Percentiles rank a stretch among this genome's conserved stretches.
Conservation (phyloP, 1,140 invertebrate genomes). For the Aphidius ervi region DNA sequence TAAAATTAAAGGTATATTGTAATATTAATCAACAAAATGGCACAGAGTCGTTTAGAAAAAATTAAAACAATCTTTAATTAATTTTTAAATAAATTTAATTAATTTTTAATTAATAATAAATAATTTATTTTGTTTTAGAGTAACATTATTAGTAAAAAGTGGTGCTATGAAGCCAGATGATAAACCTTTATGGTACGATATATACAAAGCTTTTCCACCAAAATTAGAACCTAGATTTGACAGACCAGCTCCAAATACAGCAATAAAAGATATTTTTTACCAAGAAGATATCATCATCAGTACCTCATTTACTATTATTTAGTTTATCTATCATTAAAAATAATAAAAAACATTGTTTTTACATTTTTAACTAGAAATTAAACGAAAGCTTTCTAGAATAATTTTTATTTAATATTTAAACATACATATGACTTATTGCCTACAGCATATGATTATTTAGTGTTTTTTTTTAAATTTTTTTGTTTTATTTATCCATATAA, state of each 20-base stretch:
- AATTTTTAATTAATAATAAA: slow-evolving; percentile 1
- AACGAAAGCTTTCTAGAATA: too few relatives aligned
- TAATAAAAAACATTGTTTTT: too few relatives aligned
- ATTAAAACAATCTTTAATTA: slow-evolving; percentile 69
- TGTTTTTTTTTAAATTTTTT: too few relatives aligned
- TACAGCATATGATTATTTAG: too few relatives aligned
- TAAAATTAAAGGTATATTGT: too few relatives aligned
- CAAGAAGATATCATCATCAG: slow-evolving; percentile 80
- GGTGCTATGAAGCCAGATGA: slow-evolving; percentile 74
- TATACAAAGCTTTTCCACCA: slow-evolving; percentile 84
- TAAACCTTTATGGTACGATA: slow-evolving; percentile 81
- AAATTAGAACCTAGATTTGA: slow-evolving; percentile 70
- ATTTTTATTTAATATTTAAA: too few relatives aligned
- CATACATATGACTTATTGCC: too few relatives aligned
- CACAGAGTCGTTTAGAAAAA: slow-evolving; percentile 65
- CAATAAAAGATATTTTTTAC: slow-evolving; percentile 73
- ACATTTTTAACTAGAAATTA: too few relatives aligned
- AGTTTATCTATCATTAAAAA: too few relatives aligned
- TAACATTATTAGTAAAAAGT: slow-evolving; percentile 68
- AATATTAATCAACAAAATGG: slow-evolving; percentile 46
- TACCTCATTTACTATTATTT: too few relatives aligned
- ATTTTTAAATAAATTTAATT: slow-evolving; percentile 45
- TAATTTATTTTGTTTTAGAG: slow-evolving; percentile 53
- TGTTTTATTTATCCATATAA: too few relatives aligned
- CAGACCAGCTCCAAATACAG: slow-evolving; percentile 56